These are phyloP conservation scores for Phorcus lineatus DNA, from an alignment of 2,888 invertebrate species.

Conservation along the genomic window DNA sequence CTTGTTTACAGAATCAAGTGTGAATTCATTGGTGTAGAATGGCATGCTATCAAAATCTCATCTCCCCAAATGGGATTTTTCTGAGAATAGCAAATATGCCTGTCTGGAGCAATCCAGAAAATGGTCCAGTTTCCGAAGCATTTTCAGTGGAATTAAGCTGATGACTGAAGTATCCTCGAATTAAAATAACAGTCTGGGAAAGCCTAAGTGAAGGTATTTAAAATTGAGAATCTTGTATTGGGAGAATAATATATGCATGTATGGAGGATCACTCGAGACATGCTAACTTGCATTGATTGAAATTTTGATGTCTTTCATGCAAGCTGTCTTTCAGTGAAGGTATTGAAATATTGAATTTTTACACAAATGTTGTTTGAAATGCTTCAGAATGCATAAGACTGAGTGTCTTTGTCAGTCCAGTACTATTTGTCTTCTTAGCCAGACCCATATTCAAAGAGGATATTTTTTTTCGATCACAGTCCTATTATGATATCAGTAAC, in stretches of 20 bases:
- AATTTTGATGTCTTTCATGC: background rate
- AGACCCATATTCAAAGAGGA: background rate
- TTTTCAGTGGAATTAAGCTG: no score
- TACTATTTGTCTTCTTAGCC: background rate
- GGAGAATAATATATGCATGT: background rate
- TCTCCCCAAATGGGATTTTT: no score
- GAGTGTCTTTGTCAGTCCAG: constrained; percentile 3
- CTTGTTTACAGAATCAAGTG: no score
- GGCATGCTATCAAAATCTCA: no score
- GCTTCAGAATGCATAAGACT: background rate
- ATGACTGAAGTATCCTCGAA: background rate
- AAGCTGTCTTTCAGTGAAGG: background rate
- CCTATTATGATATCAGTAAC: constrained; percentile 14
- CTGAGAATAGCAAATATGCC: no score
- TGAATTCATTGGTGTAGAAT: no score
- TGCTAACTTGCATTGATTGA: constrained; percentile 4
- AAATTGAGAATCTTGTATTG: background rate
- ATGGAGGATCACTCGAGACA: background rate
- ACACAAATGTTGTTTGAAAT: constrained; percentile 14
- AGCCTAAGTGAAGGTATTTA: background rate
- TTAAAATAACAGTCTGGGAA: constrained; percentile 17
- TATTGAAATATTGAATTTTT: constrained; percentile 23
- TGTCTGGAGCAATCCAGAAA: no score
- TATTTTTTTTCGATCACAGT: constrained; percentile 1
- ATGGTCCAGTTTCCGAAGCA: no score